phyloP scores from a whole-genome alignment of 92 coral and sea anemone species.

The Galaxea fascicularis region DNA sequence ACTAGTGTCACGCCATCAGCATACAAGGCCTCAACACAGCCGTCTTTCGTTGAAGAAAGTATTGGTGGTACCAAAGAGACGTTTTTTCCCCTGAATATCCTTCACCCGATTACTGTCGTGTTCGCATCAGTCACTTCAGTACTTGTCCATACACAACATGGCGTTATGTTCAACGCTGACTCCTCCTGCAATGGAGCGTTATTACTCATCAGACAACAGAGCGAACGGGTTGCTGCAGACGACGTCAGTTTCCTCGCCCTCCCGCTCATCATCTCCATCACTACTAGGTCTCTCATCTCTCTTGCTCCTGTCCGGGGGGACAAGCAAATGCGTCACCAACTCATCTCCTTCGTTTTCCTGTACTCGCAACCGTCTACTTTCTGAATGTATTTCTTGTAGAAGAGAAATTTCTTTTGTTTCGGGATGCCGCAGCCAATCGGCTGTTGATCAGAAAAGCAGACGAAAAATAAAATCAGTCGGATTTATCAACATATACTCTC shows the following conservation, averaged over 20 bases:
- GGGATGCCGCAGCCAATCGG: constrained; percentile 81
- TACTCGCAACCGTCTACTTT: constrained; percentile 62
- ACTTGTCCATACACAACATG: background rate
- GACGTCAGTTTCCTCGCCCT: constrained; percentile 60
- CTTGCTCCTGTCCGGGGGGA: constrained; percentile 43
- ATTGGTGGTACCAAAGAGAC: background rate
- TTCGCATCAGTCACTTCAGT: background rate
- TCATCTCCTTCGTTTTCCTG: constrained; percentile 68
- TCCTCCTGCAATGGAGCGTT: background rate
- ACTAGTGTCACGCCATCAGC: background rate
- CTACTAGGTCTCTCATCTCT: constrained; percentile 61
- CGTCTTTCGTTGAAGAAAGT: background rate
- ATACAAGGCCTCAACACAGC: background rate
- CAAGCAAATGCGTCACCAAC: constrained; percentile 41
- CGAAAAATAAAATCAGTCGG: background rate
- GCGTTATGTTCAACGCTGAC: background rate
- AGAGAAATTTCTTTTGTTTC: constrained; percentile 77
- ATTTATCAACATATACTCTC: too few relatives aligned
- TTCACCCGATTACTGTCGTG: background rate
- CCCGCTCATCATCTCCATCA: constrained; percentile 72
- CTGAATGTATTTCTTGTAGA: constrained; percentile 77
- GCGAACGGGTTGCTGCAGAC: constrained; percentile 80
- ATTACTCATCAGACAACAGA: constrained; percentile 81
- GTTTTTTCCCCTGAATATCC: background rate
- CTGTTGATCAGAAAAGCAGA: constrained; percentile 37